Conservation (phyloP, 2,888 invertebrate species). For the Eustalomyia histrio region DNA sequence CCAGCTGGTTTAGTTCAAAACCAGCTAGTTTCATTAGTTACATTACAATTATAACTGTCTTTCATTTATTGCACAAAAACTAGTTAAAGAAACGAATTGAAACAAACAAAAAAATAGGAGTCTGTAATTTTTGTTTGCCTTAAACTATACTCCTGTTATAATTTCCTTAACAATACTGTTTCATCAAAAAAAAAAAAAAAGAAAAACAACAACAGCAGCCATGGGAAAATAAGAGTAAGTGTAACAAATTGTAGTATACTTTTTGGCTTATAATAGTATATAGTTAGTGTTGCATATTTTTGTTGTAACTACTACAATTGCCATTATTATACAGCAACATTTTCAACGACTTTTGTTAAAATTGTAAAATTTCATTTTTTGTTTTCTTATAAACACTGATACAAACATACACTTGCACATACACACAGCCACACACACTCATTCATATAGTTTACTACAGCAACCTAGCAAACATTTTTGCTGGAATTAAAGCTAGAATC, state of each 20-base stretch:
- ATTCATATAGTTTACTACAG: neutral
- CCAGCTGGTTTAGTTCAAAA: too few species aligned
- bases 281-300: constrained; percentile 1
- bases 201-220: neutral
- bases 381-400: constrained; percentile 4
- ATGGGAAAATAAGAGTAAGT: constrained; percentile 9
- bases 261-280: constrained; percentile 22
- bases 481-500: too few species aligned
- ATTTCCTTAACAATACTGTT: constrained; percentile 13
- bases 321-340: neutral
- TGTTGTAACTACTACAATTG: constrained; percentile 14
- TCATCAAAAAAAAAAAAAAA: neutral
- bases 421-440: neutral
- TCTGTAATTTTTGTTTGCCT: constrained; percentile 6
- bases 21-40: too few species aligned
- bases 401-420: neutral
- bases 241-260: constrained; percentile 1
- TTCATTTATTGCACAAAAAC: constrained; percentile 29
- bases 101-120: neutral
- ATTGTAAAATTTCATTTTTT: constrained; percentile 26
- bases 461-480: neutral
- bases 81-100: constrained; percentile 16
- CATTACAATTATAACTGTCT: neutral
- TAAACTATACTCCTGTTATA: constrained; percentile 9
- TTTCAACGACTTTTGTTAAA: constrained; percentile 22